Evolutionary conservation across 2,888 invertebrate species (phyloP), one percentile per base, ranked within the genome.

Genomic region (Hyalella azteca): DNA sequence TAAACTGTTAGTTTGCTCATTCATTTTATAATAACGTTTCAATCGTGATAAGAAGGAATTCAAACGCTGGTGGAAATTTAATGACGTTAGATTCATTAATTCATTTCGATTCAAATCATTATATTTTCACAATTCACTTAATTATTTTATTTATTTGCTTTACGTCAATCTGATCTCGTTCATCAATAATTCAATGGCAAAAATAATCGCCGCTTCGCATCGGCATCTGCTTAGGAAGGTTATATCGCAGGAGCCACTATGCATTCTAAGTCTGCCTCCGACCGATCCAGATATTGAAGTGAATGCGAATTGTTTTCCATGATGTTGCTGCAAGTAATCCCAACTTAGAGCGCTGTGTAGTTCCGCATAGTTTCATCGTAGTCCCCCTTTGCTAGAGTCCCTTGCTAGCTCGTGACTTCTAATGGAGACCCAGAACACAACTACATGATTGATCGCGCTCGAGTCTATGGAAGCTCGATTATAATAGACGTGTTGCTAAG

Each of bases 291-390:
- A 22, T 36, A 66, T 66, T 36, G 66, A n/a, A 36, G 66, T 36
- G 66, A 66, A 66, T 66, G 66, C 36, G 66, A 66, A 66, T 66
- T 66, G 66, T 66, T 66, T 66, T 66, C 32, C 29, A 36, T n/a
- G 36, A 66, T 66, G 66, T 66, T 66, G 66, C 66, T 36, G 66
- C 66, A 66, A 66, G 66, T 66, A 66, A 66, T 66, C 66, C 66
- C 66, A 66, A 66, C 66, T 66, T 36, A 36, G 66, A 32, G 32
- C 66, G 19, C 66, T 32, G 36, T 66, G 32, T 36, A 66, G 66
- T 66, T 66, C 19, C 7, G 66, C 32, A 66, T 66, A 66, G 66
- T 66, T 66, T 66, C 66, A 32, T 29, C 36, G 29, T 11, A 29
- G 66, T 66, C 66, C 36, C 59, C 66, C 66, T 66, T 66, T 66